Evolutionary conservation across 2,797 vertebrate genomes (phyloP), one percentile per base, ranked within the genome.

Genomic region (Octomys mimax): DNA sequence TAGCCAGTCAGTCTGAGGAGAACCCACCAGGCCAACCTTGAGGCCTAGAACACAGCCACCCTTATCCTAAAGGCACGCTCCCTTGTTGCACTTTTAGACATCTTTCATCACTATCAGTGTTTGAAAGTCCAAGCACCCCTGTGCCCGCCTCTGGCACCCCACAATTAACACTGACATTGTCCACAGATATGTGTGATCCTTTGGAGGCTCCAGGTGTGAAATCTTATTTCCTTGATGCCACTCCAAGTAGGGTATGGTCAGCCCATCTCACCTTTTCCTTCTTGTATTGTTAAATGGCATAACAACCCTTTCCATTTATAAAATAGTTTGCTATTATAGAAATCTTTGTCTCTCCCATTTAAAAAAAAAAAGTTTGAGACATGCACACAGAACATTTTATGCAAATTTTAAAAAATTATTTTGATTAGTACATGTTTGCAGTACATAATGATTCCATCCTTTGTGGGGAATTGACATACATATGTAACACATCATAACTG

Each of bases 331-430:
- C 5, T 78, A 59, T 64, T 92, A 71, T 77, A 57, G 19, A 94
- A 96, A 95, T 88, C 11, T 24, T 57, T 94, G 61, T 66, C 5
- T 26, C 57, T 87, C 91, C 19, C 54, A 49, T 68, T 92, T 62
- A 16, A 16, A 18, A 18, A 16, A 18, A 18, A 57, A 57, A 42
- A 42, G 42, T 42, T 57, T 57, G 54, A 73, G 87, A 66, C 10
- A 90, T 14, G 31, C 33, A 84, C 36, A 31, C 28, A 87, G 64
- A 89, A 46, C 2, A 61, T 12, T 14, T 70, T 2, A 84, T 54
- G 90, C 86, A 83, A 90, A 82, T 89, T 75, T 77, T 73, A 28
- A 31, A 49, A 7, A 46, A 49, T 75, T 16, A 49, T 49, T 77
- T 77, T 7, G 28, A 49, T 49, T 77, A 28, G 42, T 31, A 18